Base-by-base conservation (phyloP, 2,113 vertebrate genomes). In the Grallaria varia region DNA sequence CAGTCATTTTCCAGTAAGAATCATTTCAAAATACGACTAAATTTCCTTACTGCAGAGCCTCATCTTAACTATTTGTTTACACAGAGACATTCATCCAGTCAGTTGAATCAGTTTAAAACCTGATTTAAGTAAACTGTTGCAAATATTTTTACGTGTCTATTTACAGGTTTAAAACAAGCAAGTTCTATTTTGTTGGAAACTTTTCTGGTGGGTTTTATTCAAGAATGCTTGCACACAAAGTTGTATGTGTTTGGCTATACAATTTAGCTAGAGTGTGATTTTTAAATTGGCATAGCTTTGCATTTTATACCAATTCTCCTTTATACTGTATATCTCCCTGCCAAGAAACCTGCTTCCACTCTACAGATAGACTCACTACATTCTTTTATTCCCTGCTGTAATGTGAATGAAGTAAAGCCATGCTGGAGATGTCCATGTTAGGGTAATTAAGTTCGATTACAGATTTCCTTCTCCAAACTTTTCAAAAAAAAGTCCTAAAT, bases 301-400 rank as follows among this genome's bases (percentile, higher is more conserved):
- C 37, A 39, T 93, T 89, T 94, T 62, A 45, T 87, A 83, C 45
- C 67, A 66, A 24, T 95, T 87, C 55, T 94, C 25, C 50, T 64
- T 85, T 82, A 28, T 81, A 25, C 33, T 28, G 4, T 63, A 0
- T 56, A n/a, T 90, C 27, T 77, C 23, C 22, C 63, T 90, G 82
- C 90, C 93, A 96, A 44, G 78, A 95, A 93, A 93, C 79, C 75
- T 95, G 85, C 85, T 91, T 96, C 64, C 33, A 71, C 87, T 90
- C 82, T 91, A 6, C 67, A 45, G 71, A 77, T 19, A 68, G 67
- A 55, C 75, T 89, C 10, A 14, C 44, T 50, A 12, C 82, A 79
- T 96, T 96, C 91, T 90, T 94, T 58, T 80, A 93, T 95, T 97
- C 93, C 94, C 90, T 3, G 0, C 63, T 95, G 93, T 80, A 90